Percentiles rank a stretch among this genome's conserved stretches.
Conservation (phyloP, 2,113 vertebrate species). For the Esox niger region DNA sequence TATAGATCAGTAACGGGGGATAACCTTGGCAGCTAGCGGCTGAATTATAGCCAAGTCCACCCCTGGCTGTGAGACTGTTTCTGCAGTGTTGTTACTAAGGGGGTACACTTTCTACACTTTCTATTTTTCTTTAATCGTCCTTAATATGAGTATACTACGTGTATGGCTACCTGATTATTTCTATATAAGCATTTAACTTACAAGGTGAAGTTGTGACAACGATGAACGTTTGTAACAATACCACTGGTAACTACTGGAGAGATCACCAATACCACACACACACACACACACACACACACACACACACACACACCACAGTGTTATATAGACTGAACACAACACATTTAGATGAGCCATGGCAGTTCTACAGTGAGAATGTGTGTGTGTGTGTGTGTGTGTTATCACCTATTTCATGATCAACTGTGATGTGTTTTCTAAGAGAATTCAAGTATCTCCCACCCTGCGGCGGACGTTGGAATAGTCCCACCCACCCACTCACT, state of each 20-base stretch:
- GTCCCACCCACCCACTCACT: conserved; percentile 15
- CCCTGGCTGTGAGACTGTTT: conserved; percentile 61
- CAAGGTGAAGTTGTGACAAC: conserved; percentile 27
- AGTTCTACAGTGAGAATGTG: conserved; percentile 58
- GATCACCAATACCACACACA: conserved; percentile 29
- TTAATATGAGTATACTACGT: conserved; percentile 53
- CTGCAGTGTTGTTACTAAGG: too few species aligned
- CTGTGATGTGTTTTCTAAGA: conserved; percentile 56
- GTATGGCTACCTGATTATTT: conserved; percentile 42
- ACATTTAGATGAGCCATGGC: conserved; percentile 49
- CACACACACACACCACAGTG: conserved; percentile 33
- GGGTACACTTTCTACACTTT: conserved; percentile 58
- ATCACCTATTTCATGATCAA: conserved; percentile 8
- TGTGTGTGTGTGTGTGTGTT: conserved; percentile 18
- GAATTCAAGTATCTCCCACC: conserved; percentile 61
- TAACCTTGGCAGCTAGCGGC: too few species aligned
- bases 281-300: conserved; percentile 4
- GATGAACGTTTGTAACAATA: conserved; percentile 15
- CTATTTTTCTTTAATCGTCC: conserved; percentile 37
- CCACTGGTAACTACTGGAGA: conserved; percentile 24
- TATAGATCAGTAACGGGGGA: too few species aligned
- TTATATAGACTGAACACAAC: conserved; percentile 21
- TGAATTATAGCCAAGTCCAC: too few species aligned
- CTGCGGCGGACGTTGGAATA: conserved; percentile 46
- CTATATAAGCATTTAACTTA: conserved; percentile 56